Evolutionary conservation across 2,113 vertebrate species (phyloP).

Genomic region (Megaceryle maxima): DNA sequence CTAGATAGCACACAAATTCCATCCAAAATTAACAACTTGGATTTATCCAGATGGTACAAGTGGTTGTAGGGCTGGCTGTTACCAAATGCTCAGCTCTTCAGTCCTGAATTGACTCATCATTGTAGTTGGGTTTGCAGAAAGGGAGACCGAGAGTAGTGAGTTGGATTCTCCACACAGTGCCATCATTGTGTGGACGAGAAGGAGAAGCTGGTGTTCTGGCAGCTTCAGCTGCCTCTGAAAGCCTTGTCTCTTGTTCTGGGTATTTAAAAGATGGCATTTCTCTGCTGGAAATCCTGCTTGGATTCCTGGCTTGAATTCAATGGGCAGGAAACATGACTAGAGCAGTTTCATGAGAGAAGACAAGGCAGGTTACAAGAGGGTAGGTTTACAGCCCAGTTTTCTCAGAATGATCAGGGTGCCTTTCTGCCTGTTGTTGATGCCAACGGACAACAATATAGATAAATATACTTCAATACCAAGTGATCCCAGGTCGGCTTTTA

Average conservation of each 20-base stretch:
- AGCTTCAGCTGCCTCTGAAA: constrained; percentile 69
- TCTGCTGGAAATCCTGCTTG: constrained; percentile 41
- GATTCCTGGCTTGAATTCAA: constrained; percentile 54
- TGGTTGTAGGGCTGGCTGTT: not conserved
- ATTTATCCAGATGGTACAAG: constrained; percentile 34
- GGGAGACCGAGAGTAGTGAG: not conserved
- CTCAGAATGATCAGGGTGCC: constrained; percentile 50
- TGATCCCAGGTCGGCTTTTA: not conserved
- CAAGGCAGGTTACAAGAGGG: not conserved
- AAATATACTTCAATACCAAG: not conserved
- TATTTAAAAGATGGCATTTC: constrained; percentile 76
- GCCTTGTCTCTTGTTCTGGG: constrained; percentile 75
- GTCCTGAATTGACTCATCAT: constrained; percentile 20
- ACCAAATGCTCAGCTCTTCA: not conserved
- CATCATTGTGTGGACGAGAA: constrained; percentile 66
- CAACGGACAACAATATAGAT: constrained; percentile 7
- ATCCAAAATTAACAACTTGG: not conserved
- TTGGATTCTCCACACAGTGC: constrained; percentile 64
- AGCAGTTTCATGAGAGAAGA: constrained; percentile 45
- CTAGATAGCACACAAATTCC: constrained; percentile 23
- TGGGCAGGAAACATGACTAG: constrained; percentile 45
- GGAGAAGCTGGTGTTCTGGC: constrained; percentile 68
- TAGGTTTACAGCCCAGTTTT: constrained; percentile 19
- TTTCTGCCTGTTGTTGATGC: not conserved
- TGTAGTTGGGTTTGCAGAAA: constrained; percentile 21